phyloP scores from a whole-genome alignment of 2,113 vertebrate species.

The Gambusia affinis region DNA sequence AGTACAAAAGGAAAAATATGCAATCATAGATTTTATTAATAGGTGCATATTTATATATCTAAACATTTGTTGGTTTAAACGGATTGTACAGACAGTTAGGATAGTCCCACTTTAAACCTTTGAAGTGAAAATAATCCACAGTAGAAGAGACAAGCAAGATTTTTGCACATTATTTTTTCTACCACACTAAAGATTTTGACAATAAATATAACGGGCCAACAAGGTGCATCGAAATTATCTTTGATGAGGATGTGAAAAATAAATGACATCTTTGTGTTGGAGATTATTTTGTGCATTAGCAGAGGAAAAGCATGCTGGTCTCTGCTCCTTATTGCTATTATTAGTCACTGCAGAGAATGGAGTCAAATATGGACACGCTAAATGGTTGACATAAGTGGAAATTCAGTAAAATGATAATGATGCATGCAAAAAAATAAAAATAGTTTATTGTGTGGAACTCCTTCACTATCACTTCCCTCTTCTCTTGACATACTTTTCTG shows the following conservation, averaged over 20 bases:
- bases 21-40: no score
- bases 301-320: background rate
- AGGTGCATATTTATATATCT: background rate
- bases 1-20: no score
- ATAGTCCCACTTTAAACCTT: background rate
- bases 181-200: background rate
- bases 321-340: background rate
- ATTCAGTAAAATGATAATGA: slow-evolving; percentile 25
- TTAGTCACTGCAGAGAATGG: background rate
- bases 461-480: slow-evolving; percentile 59
- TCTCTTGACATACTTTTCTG: slow-evolving; percentile 46
- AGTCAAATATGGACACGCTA: slow-evolving; percentile 10
- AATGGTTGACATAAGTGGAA: slow-evolving; percentile 27
- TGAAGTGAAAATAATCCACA: background rate
- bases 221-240: no score
- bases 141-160: background rate
- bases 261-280: no score
- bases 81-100: background rate
- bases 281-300: background rate
- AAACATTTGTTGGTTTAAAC: background rate
- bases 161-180: background rate
- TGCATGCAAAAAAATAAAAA: slow-evolving; percentile 44
- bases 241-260: no score
- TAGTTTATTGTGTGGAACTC: slow-evolving; percentile 53
- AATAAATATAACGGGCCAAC: no score